Evolutionary conservation across 1,140 invertebrate genomes (phyloP).

Genomic region (Panagrolaimus sp.): DNA sequence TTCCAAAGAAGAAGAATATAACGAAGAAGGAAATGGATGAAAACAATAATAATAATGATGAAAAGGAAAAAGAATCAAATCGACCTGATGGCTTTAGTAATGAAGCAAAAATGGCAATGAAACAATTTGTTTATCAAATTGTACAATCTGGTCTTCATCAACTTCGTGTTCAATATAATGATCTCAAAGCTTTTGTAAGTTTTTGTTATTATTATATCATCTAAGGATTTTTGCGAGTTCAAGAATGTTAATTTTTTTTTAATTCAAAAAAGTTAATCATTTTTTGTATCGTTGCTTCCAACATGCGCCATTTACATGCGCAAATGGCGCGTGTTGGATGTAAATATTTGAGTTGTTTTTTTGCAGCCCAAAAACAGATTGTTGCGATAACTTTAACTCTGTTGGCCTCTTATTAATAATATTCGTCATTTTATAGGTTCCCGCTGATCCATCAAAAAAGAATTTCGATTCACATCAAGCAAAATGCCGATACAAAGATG

Average conservation of each 20-base stretch:
- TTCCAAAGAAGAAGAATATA: not conserved
- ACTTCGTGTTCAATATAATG: conserved; percentile 31
- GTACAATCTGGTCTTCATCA: conserved; percentile 27
- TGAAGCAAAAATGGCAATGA: conserved; percentile 1
- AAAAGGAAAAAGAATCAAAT: conserved; percentile 23
- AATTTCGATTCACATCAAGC: conserved; percentile 29
- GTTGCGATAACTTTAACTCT: too few relatives aligned
- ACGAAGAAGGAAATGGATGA: too few relatives aligned
- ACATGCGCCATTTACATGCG: too few relatives aligned
- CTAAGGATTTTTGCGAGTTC: too few relatives aligned
- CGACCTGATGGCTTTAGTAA: not conserved
- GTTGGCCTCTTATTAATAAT: too few relatives aligned
- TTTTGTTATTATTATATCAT: too few relatives aligned
- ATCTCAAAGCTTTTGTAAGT: conserved; percentile 23
- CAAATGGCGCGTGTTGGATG: too few relatives aligned
- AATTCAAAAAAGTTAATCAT: too few relatives aligned
- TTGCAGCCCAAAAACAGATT: too few relatives aligned
- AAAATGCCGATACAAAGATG: conserved; percentile 36
- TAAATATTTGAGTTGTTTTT: too few relatives aligned
- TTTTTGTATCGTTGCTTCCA: too few relatives aligned
- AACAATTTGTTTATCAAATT: conserved; percentile 6
- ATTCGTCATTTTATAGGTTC: not conserved
- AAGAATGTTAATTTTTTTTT: too few relatives aligned
- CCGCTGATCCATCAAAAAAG: conserved; percentile 21
- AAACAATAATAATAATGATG: conserved; percentile 32